A percentile compares a stretch with the other conserved stretches of the same genome.
Conservation (phyloP, 2,888 invertebrate genomes). For the Eurytoma adleriae region DNA sequence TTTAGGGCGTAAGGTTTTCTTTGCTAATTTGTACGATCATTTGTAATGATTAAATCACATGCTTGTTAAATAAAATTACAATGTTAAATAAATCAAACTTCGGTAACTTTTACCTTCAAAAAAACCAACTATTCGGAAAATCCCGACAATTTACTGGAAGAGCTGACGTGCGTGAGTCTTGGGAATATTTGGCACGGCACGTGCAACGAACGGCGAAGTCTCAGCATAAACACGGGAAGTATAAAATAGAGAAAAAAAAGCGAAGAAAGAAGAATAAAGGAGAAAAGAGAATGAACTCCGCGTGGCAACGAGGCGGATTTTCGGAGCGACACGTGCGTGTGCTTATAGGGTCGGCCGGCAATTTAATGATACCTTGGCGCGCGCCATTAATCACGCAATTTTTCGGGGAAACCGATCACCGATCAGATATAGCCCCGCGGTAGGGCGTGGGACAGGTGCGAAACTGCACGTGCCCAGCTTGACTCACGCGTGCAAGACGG, state of each 20-base stretch:
- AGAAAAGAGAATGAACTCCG: not conserved
- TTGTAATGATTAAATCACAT: no score
- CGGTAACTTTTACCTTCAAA: not conserved
- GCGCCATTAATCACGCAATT: conserved; percentile 42
- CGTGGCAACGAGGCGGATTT: conserved; percentile 24
- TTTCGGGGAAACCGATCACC: conserved; percentile 40
- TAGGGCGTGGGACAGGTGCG: conserved; percentile 26
- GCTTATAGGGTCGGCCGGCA: conserved; percentile 8
- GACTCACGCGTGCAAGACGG: not conserved
- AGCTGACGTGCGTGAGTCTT: not conserved
- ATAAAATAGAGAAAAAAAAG: not conserved
- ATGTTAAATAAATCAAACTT: not conserved
- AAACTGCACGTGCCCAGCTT: not conserved
- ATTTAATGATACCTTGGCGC: conserved; percentile 41
- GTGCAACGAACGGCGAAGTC: not conserved
- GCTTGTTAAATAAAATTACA: no score
- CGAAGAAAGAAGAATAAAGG: not conserved
- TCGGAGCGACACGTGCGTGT: conserved; percentile 25
- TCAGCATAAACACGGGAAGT: not conserved
- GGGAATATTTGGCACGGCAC: no score
- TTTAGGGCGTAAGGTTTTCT: no score
- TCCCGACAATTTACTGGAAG: not conserved
- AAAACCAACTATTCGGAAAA: no score
- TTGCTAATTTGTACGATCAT: no score
- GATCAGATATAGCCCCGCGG: not conserved